A percentile compares a stretch with the other conserved stretches of the same genome.
Evolutionary conservation across 2,888 invertebrate genomes (phyloP).

Genomic region (Ormyrus pomaceus): DNA sequence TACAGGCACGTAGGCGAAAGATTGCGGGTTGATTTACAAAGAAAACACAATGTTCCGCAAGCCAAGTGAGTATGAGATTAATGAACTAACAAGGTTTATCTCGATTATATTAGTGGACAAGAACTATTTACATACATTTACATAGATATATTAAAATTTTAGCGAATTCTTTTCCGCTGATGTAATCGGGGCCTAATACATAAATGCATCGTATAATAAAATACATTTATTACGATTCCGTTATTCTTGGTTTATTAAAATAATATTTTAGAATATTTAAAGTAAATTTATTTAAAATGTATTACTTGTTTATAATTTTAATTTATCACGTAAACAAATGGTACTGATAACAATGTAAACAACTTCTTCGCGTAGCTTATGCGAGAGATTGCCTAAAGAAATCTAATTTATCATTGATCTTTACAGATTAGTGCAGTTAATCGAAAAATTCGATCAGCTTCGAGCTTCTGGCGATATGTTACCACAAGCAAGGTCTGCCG

Average conservation of each 20-base stretch:
- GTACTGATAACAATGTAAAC: not conserved
- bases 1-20: conserved; percentile 96
- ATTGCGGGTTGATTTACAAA: conserved; percentile 87
- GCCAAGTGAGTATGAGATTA: conserved; percentile 77
- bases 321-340: not conserved
- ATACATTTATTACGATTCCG: conserved; percentile 15
- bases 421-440: conserved; percentile 78
- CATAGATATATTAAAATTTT: conserved; percentile 21
- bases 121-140: conserved; percentile 34
- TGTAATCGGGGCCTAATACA: conserved; percentile 25
- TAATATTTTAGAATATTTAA: not conserved
- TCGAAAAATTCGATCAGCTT: conserved; percentile 92
- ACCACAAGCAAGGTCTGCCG: conserved; percentile 80
- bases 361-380: not conserved
- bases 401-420: conserved; percentile 10
- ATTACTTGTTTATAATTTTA: not conserved
- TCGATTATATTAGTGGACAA: conserved; percentile 15
- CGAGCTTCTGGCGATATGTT: conserved; percentile 87
- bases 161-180: conserved; percentile 4
- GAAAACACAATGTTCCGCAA: conserved; percentile 87
- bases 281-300: not conserved
- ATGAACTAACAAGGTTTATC: conserved; percentile 15
- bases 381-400: not conserved
- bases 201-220: conserved; percentile 20
- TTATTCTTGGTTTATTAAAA: conserved; percentile 9